Conservation (phyloP, 2,888 invertebrate genomes). For the Arctia plantaginis region DNA sequence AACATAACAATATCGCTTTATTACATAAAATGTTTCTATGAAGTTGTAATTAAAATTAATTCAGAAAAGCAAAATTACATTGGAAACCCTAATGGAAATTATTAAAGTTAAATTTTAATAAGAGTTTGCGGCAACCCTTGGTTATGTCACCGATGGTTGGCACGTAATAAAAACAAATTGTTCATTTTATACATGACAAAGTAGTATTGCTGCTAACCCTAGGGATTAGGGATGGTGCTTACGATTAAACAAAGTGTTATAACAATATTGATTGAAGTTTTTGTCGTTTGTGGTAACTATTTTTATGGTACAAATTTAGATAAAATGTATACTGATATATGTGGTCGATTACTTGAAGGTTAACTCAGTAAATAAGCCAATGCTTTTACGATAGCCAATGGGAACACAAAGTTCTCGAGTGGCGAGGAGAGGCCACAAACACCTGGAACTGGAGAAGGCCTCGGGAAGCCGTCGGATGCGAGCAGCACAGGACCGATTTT, state of each 20-base stretch:
- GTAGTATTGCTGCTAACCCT: conserved; percentile 39
- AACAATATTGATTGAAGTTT: neutral
- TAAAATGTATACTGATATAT: neutral
- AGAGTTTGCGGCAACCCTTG: conserved; percentile 44
- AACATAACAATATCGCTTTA: conserved; percentile 19
- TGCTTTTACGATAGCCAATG: too few relatives aligned
- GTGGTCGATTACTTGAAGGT: too few relatives aligned
- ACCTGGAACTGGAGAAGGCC: too few relatives aligned
- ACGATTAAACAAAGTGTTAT: conserved; percentile 32
- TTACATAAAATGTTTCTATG: conserved; percentile 12
- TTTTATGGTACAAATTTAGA: neutral
- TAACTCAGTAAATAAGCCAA: too few relatives aligned
- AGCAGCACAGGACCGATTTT: too few relatives aligned
- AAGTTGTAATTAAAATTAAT: conserved; percentile 24
- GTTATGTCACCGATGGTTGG: conserved; percentile 41
- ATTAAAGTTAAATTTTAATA: conserved; percentile 21
- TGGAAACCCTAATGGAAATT: conserved; percentile 21
- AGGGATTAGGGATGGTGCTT: conserved; percentile 40
- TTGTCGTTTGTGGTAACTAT: neutral
- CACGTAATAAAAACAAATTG: conserved; percentile 66
- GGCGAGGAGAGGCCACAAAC: too few relatives aligned
- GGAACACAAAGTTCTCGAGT: too few relatives aligned
- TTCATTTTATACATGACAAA: conserved; percentile 45
- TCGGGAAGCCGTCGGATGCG: too few relatives aligned
- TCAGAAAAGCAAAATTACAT: conserved; percentile 12